phyloP scores from a whole-genome alignment of 2,113 vertebrate species.

The Chascanopsetta lugubris region DNA sequence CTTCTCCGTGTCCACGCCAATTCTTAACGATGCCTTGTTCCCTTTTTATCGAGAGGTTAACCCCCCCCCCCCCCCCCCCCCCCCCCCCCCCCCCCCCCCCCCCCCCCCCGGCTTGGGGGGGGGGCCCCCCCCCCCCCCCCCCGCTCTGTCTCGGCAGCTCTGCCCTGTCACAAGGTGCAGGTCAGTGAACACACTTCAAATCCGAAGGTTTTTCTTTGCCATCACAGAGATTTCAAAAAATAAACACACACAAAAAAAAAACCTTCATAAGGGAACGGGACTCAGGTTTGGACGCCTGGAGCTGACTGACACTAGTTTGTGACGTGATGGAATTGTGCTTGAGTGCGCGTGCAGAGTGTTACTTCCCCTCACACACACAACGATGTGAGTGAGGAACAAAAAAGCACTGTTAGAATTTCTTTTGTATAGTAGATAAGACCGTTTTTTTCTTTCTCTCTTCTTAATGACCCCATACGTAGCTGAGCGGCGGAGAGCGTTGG shows the following conservation, averaged over 20 bases:
- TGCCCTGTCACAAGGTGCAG: constrained; percentile 3
- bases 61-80: no score
- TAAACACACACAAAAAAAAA: constrained; percentile 46
- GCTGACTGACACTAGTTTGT: constrained; percentile 45
- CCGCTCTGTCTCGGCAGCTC: constrained; percentile 50
- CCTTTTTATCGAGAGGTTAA: constrained; percentile 21
- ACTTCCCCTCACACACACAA: constrained; percentile 58
- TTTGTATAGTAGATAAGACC: constrained; percentile 55
- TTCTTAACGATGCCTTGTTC: constrained; percentile 22
- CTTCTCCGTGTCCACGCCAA: constrained; percentile 19
- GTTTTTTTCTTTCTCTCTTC: constrained; percentile 25
- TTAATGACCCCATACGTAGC: constrained; percentile 38
- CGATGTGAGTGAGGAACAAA: constrained; percentile 50
- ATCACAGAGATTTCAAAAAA: constrained; percentile 44
- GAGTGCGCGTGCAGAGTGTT: constrained; percentile 56
- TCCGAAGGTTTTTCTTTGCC: constrained; percentile 17
- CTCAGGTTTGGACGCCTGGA: constrained; percentile 51
- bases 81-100: no score
- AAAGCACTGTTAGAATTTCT: constrained; percentile 67
- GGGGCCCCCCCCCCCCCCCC: no score
- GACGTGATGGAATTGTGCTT: constrained; percentile 54
- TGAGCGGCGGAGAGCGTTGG: constrained; percentile 43
- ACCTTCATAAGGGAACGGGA: constrained; percentile 55
- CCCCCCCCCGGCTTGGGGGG: no score
- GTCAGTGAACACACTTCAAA: constrained; percentile 8